These are phyloP conservation scores for Frankliniella fusca DNA, from an alignment of 2,888 invertebrate species.

Conservation along the genomic window DNA sequence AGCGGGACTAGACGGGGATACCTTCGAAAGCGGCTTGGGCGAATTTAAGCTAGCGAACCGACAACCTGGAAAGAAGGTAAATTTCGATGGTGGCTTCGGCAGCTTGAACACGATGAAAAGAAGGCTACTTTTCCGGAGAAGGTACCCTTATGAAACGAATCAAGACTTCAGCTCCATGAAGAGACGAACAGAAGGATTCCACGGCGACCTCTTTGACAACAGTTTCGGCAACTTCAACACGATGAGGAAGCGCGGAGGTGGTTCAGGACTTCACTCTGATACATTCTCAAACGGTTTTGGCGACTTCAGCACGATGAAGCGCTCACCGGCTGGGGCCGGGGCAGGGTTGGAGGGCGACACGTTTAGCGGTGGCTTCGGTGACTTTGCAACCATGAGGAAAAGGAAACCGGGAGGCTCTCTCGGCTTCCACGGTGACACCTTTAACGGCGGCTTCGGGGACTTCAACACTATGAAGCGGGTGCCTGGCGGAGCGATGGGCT, in stretches of 20 bases:
- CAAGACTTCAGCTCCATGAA: constrained; percentile 44
- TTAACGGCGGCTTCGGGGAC: constrained; percentile 41
- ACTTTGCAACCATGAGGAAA: constrained; percentile 16
- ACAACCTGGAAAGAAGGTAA: constrained; percentile 42
- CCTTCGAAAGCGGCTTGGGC: constrained; percentile 44
- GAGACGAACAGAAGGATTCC: constrained; percentile 43
- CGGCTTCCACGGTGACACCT: constrained; percentile 43
- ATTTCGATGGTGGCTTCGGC: constrained; percentile 43
- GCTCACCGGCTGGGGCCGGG: constrained; percentile 34
- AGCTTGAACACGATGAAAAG: constrained; percentile 42
- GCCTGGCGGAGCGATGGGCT: constrained; percentile 42
- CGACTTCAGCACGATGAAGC: constrained; percentile 41
- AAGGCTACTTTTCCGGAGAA: constrained; percentile 41
- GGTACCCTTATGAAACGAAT: constrained; percentile 44
- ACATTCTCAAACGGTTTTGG: constrained; percentile 42
- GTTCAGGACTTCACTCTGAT: constrained; percentile 43
- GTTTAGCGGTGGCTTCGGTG: not conserved
- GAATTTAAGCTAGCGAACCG: constrained; percentile 43
- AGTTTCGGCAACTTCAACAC: constrained; percentile 45
- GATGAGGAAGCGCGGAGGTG: constrained; percentile 42
- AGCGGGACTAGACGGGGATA: constrained; percentile 45
- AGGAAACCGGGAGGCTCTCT: constrained; percentile 36
- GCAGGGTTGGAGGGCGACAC: not conserved
- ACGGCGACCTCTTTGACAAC: constrained; percentile 43
- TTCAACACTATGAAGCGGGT: constrained; percentile 43